Evolutionary conservation across 2,888 invertebrate genomes (phyloP).

Genomic region (Erebia aethiops): DNA sequence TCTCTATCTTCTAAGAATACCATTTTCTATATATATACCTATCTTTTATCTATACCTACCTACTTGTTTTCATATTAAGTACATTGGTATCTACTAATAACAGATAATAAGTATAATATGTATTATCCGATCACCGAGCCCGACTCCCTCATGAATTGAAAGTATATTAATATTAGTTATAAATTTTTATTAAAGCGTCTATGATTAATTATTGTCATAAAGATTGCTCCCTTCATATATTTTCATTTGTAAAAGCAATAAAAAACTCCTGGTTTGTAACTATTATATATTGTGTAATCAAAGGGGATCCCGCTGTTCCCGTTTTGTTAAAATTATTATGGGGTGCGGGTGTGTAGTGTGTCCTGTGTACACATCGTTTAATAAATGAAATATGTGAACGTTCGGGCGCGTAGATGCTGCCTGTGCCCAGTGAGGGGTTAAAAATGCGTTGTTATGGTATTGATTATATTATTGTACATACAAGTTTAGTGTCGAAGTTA

Average conservation of each 20-base stretch:
- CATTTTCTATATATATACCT: too few relatives aligned
- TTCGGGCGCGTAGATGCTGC: constrained; percentile 51
- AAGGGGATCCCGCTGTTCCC: constrained; percentile 56
- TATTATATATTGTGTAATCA: constrained; percentile 44
- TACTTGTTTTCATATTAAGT: too few relatives aligned
- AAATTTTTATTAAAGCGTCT: constrained; percentile 10
- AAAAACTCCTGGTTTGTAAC: constrained; percentile 40
- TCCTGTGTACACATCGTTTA: constrained; percentile 53
- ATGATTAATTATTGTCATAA: constrained; percentile 19
- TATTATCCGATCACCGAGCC: too few relatives aligned
- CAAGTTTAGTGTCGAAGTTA: constrained; percentile 15
- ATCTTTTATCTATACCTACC: too few relatives aligned
- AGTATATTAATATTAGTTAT: constrained; percentile 12
- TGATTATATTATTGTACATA: constrained; percentile 28
- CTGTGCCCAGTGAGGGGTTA: constrained; percentile 62
- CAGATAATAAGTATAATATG: too few relatives aligned
- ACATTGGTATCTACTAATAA: too few relatives aligned
- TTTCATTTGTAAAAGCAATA: constrained; percentile 34
- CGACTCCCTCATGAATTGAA: neutral
- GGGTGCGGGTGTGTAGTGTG: constrained; percentile 49
- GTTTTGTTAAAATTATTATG: constrained; percentile 55
- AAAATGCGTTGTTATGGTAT: constrained; percentile 50
- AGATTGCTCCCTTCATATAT: constrained; percentile 29
- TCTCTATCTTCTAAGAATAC: too few relatives aligned
- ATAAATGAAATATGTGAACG: constrained; percentile 73